These are phyloP conservation scores for Isichthys henryi DNA, from an alignment of 2,113 vertebrate species.

Conservation along the genomic window DNA sequence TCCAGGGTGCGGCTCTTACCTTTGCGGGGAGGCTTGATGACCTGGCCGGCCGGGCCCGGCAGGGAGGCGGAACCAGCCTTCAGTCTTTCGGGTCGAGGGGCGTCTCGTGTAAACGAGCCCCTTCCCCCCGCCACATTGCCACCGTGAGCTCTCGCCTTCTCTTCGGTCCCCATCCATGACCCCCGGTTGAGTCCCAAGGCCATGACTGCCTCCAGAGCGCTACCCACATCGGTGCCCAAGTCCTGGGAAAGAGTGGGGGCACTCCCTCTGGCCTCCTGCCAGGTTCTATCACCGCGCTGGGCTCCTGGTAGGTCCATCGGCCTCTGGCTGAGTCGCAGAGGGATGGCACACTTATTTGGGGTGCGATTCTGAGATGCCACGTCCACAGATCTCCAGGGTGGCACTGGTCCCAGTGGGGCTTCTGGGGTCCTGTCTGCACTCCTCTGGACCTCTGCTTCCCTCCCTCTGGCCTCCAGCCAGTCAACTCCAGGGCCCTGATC, in stretches of 20 bases:
- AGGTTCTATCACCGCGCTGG: conserved; percentile 31
- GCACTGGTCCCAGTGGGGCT: conserved; percentile 50
- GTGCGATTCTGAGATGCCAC: conserved; percentile 45
- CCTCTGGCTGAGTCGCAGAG: conserved; percentile 40
- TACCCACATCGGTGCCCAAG: conserved; percentile 49
- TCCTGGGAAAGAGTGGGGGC: conserved; percentile 62
- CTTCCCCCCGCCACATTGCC: conserved; percentile 34
- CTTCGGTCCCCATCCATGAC: conserved; percentile 82
- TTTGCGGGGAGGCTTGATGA: conserved; percentile 68
- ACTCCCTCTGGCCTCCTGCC: conserved; percentile 54
- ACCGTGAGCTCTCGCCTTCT: conserved; percentile 39
- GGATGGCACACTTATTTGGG: conserved; percentile 44
- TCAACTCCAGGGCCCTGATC: not conserved
- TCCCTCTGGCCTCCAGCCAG: conserved; percentile 39
- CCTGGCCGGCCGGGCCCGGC: conserved; percentile 45
- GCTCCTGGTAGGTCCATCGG: conserved; percentile 51
- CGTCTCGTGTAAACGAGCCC: conserved; percentile 52
- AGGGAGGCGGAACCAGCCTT: conserved; percentile 53
- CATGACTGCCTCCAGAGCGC: conserved; percentile 35
- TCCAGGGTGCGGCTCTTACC: conserved; percentile 90
- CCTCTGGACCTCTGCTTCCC: conserved; percentile 13
- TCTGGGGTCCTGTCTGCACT: conserved; percentile 41
- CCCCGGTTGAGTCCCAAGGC: conserved; percentile 61
- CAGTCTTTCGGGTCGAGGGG: conserved; percentile 65
- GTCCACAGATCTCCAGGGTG: conserved; percentile 40